Evolutionary conservation across 2,797 vertebrate genomes (phyloP).

Genomic region (Esox masquinongy): DNA sequence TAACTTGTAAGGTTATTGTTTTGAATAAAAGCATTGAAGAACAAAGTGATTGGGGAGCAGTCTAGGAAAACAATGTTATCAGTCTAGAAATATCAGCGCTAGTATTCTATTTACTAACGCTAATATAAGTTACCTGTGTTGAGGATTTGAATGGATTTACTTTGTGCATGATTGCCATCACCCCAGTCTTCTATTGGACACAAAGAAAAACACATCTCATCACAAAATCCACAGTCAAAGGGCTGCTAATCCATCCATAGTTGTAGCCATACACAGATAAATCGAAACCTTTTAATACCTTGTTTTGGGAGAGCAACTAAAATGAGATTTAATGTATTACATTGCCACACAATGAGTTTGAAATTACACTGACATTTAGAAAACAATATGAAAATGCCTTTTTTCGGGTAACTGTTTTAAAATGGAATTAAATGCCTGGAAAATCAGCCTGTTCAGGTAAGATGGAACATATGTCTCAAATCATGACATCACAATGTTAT

Average conservation of each 20-base stretch:
- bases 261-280: not conserved
- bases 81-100: too few species aligned
- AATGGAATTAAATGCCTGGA: too few species aligned
- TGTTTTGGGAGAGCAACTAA: not conserved
- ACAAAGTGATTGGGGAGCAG: not conserved
- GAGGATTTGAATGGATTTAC: constrained; percentile 63
- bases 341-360: too few species aligned
- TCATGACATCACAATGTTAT: too few species aligned
- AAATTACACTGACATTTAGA: too few species aligned
- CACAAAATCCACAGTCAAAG: not conserved
- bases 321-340: too few species aligned
- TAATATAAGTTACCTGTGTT: constrained; percentile 47
- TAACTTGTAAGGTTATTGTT: not conserved
- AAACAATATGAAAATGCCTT: too few species aligned
- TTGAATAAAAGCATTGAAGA: not conserved
- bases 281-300: not conserved
- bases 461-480: too few species aligned
- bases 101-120: not conserved
- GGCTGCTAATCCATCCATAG: not conserved
- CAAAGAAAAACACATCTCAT: not conserved
- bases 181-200: constrained; percentile 40
- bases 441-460: too few species aligned
- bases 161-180: constrained; percentile 65
- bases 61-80: not conserved
- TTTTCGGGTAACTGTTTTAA: too few species aligned